Conservation (phyloP, 2,797 vertebrate species). For the Lophotriccus pileatus region DNA sequence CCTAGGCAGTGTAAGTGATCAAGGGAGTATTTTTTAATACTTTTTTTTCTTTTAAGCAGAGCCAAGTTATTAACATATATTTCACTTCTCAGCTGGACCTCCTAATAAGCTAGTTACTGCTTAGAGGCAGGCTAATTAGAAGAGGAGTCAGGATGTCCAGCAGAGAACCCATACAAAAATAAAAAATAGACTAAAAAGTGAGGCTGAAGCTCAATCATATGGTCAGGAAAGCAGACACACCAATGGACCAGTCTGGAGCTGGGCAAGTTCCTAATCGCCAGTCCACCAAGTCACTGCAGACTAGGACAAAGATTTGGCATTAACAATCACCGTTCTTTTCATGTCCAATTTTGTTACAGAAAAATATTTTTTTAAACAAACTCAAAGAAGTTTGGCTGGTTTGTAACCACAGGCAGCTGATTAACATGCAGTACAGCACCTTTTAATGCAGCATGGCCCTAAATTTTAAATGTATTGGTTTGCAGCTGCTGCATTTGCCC, state of each 20-base stretch:
- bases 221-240: not conserved
- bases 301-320: not conserved
- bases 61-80: not conserved
- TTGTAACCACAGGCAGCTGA: not conserved
- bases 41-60: not conserved
- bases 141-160: not conserved
- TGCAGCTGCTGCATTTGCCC: not conserved
- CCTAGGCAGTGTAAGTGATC: not conserved
- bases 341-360: not conserved
- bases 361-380: not conserved
- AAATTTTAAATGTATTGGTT: not conserved
- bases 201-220: not conserved
- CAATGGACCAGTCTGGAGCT: not conserved
- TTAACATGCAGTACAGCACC: not conserved
- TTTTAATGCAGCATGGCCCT: accelerated
- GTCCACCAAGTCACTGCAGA: not conserved
- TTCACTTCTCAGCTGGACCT: not conserved
- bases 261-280: not conserved
- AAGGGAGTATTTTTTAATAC: not conserved
- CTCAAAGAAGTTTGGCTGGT: not conserved
- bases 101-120: not conserved
- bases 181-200: not conserved
- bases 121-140: not conserved
- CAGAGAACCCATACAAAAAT: not conserved
- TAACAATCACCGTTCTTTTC: not conserved